These are phyloP conservation scores for Otocyon megalotis DNA, from an alignment of 2,113 vertebrate species.

Conservation along the genomic window DNA sequence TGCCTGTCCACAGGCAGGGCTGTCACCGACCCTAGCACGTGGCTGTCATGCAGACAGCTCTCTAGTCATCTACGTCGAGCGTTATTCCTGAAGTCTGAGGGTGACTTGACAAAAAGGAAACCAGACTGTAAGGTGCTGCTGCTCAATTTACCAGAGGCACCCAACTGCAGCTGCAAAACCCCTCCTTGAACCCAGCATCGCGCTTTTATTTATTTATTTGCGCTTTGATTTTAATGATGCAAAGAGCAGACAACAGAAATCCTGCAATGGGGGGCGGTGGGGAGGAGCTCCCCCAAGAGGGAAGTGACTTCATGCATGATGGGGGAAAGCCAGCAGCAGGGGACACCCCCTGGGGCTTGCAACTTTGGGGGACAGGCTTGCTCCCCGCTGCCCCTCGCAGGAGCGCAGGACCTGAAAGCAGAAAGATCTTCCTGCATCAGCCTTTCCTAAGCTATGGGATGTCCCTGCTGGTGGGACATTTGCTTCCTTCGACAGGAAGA, in stretches of 20 bases:
- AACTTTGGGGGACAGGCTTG: not conserved
- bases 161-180: not conserved
- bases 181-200: not conserved
- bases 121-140: not conserved
- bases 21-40: not conserved
- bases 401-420: fast-evolving
- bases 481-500: not conserved
- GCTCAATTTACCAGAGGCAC: not conserved
- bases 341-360: not conserved
- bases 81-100: not conserved
- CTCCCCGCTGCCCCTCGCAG: not conserved
- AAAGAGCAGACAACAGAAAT: not conserved
- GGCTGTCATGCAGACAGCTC: not conserved
- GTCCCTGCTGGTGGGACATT: not conserved
- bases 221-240: slow-evolving; percentile 7
- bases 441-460: not conserved
- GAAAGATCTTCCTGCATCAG: not conserved
- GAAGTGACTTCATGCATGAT: not conserved
- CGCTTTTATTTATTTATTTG: not conserved
- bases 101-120: not conserved
- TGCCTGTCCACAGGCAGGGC: not conserved
- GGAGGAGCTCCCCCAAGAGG: not conserved
- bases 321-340: not conserved
- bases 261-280: fast-evolving
- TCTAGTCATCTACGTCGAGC: not conserved